Conservation (phyloP, 2,113 vertebrate species). For the Ptyas mucosa region DNA sequence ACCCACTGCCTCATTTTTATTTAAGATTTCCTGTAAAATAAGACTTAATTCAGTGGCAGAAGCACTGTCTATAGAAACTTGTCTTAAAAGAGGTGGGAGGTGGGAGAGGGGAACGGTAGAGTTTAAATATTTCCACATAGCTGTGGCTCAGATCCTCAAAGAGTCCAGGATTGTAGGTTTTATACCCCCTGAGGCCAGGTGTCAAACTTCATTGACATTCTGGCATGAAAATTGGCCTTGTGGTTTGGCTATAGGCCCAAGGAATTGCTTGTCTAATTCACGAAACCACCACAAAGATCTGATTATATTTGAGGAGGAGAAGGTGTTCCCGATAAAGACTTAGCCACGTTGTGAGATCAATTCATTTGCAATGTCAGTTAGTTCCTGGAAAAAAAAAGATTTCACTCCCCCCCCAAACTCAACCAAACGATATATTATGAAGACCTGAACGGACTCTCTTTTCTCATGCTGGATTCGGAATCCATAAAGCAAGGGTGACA, state of each 20-base stretch:
- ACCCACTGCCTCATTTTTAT: not conserved
- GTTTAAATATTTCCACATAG: not conserved
- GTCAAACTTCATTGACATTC: slow-evolving; percentile 1
- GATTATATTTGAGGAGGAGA: not conserved
- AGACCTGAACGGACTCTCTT: not conserved
- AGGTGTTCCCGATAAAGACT: not conserved
- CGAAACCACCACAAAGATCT: not conserved
- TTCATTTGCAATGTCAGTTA: not conserved
- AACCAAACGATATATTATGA: not conserved
- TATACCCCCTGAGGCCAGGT: not conserved
- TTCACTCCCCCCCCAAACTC: not conserved
- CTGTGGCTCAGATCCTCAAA: not conserved
- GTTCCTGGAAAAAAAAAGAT: not conserved
- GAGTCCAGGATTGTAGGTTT: not conserved
- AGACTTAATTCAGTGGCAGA: not conserved
- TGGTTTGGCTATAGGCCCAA: not conserved
- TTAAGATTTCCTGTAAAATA: slow-evolving; percentile 15
- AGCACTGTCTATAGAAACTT: not conserved
- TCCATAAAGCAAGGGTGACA: not conserved
- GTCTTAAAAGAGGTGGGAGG: not conserved
- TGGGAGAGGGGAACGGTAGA: not conserved
- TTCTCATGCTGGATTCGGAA: not conserved
- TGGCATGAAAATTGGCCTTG: not conserved
- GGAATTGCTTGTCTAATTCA: not conserved
- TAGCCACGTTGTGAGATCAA: not conserved